Evolutionary conservation across 1,140 invertebrate genomes (phyloP), one percentile per base, ranked within the genome.

Genomic region (Metopolophium dirhodum): DNA sequence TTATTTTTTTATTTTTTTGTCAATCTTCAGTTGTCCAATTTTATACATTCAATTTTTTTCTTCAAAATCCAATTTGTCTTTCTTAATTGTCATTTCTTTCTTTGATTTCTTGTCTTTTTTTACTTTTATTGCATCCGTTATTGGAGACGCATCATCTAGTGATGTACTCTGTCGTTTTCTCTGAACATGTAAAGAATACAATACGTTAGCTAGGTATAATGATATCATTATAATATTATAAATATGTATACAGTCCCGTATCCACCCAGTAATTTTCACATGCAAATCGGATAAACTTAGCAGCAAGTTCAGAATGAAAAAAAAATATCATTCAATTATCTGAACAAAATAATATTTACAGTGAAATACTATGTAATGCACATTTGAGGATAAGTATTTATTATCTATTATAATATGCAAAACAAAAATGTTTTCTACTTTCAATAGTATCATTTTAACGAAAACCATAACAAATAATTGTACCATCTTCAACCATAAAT

Each of bases 91-190:
- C 14, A 22, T 83, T 41, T 83, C 82, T 37, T 41, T 83, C 11
- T 85, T 85, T 41, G 23, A 26, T 85, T 85, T 85, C 3, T 85
- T 41, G 41, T 41, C 41, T 41, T 41, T 94, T 83, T 94, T 93
- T 20, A n/a, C 82, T 54, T 93, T 94, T 94, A 85, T 94, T 30
- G 82, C 83, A 23, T 93, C 82, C 47, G n/a, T 93, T 41, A 54
- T 37, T 45, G 2, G n/a, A 68, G 90, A 51, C 0, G 8, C 0
- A 22, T 92, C 57, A 7, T 77, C 54, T 2, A 26, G 85, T 51
- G 90, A 68, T 51, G 91, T 23, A 83, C 47, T 92, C 6, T 47
- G n/a, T 26, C 91, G 45, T 92, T 92, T 92, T 54, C 91, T 83
- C 91, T 77, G 37, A 83, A 85, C 11, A 82, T 61, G 14, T 57